phyloP scores from a whole-genome alignment of 2,888 invertebrate genomes.

The Cephus rjabovi region DNA sequence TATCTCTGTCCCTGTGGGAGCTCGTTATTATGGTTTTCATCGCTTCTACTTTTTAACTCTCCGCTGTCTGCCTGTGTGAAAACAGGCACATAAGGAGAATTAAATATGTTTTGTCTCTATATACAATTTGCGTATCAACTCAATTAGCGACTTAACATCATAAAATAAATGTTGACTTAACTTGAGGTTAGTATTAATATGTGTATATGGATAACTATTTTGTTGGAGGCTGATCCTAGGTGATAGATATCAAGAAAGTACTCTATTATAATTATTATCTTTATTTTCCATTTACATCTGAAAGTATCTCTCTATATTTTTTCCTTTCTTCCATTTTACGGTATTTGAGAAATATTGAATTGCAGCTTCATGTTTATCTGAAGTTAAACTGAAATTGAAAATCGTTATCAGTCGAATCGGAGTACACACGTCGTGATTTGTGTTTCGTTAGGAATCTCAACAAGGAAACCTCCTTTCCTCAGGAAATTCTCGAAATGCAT shows the following conservation, averaged over 20 bases:
- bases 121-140: not conserved
- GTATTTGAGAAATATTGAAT: constrained; percentile 17
- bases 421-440: not conserved
- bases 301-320: not conserved
- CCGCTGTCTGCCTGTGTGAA: not conserved
- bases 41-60: not conserved
- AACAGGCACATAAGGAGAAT: not conserved
- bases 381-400: not conserved
- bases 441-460: not conserved
- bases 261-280: not conserved
- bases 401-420: not conserved
- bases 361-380: not conserved
- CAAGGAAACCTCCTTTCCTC: not conserved
- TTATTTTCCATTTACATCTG: not conserved
- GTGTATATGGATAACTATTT: not conserved
- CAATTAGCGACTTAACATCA: not conserved
- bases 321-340: constrained; percentile 14
- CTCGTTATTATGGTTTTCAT: not conserved
- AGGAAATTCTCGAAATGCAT: not conserved
- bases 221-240: too few species aligned
- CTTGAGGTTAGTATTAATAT: not conserved
- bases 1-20: not conserved
- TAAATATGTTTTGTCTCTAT: not conserved
- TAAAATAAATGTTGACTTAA: not conserved
- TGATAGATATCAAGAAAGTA: too few species aligned